Evolutionary conservation across 2,888 invertebrate species (phyloP), one percentile per base, ranked within the genome.

Genomic region (Lithophane leautieri): DNA sequence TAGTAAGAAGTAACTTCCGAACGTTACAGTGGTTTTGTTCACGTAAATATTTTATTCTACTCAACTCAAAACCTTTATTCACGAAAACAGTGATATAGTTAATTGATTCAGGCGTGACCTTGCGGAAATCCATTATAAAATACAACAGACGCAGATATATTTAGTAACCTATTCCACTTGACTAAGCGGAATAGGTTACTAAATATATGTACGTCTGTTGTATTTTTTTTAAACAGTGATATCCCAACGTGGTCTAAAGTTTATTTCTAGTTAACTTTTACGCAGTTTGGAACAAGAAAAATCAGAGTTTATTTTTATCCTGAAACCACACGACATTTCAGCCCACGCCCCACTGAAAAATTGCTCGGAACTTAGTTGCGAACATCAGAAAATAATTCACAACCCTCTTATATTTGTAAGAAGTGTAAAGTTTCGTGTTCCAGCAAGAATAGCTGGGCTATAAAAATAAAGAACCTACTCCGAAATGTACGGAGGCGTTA

Each of bases 381-480:
- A 72, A 69, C 72, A 68, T 61, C 61, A 58, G 69, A 69, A 84
- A 62, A 67, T 80, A 84, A 81, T 70, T 81, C 67, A 70, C 50
- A 67, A 70, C 54, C 67, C 69, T 62, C 56, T 63, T 74, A 74
- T 69, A 79, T 73, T 80, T 67, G 70, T 67, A 74, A 84, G 54
- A 42, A 81, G 81, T 84, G 75, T 68, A 73, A 84, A 84, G 70
- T 81, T 74, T 73, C 28, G 44, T 34, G 81, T 70, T 68, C 25
- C 47, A 50, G 25, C 34, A 67, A 50, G 42, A 68, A 81, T 68
- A 50, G 70, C 50, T 67, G 2, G 50, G 60, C 54, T 68, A 75
- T 84, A 81, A 81, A 74, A 84, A 68, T 85, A 62, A 84, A 81
- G 67, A 68, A 75, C 69, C 44, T 54, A 28, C 54, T 68, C 34